Evolutionary conservation across 1,140 invertebrate species (phyloP).

Genomic region (Radopholus similis): DNA sequence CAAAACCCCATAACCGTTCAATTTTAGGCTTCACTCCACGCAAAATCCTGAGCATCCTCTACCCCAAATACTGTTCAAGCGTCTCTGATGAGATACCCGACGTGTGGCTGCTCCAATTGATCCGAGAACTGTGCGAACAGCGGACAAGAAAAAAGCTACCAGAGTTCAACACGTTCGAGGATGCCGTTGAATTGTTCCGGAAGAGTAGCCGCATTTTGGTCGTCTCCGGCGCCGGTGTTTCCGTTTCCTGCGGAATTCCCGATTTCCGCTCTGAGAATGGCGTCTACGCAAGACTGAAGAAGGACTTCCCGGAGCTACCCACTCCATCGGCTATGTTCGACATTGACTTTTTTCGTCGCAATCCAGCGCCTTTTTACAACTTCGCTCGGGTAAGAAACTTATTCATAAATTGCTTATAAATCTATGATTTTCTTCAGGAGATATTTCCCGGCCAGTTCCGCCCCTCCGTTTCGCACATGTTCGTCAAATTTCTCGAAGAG

Average conservation of each 20-base stretch:
- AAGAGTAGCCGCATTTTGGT: slow-evolving; percentile 61
- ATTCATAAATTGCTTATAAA: background rate
- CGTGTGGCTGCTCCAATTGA: slow-evolving; percentile 13
- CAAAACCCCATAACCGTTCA: too few relatives aligned
- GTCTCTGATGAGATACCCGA: slow-evolving; percentile 21
- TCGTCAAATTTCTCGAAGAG: slow-evolving; percentile 77
- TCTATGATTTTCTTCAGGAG: slow-evolving; percentile 33
- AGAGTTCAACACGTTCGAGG: slow-evolving; percentile 36
- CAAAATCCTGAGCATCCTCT: slow-evolving; percentile 9
- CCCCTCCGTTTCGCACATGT: slow-evolving; percentile 78
- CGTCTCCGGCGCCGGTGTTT: slow-evolving; percentile 64
- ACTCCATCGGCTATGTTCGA: slow-evolving; percentile 88
- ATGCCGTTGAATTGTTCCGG: slow-evolving; percentile 41
- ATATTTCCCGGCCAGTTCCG: slow-evolving; percentile 51
- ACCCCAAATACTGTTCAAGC: slow-evolving; percentile 3
- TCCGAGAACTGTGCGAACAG: slow-evolving; percentile 25
- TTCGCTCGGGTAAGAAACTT: slow-evolving; percentile 68
- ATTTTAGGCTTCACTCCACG: too few relatives aligned
- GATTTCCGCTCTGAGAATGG: slow-evolving; percentile 68
- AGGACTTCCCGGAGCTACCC: slow-evolving; percentile 80
- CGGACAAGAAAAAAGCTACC: slow-evolving; percentile 34
- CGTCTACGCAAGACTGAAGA: slow-evolving; percentile 81
- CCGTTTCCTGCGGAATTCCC: slow-evolving; percentile 65
- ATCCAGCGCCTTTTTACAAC: slow-evolving; percentile 83
- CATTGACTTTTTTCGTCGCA: slow-evolving; percentile 77